These are phyloP conservation scores for Pseudochromis fuscus DNA, from an alignment of 2,797 vertebrate genomes.

Conservation along the genomic window DNA sequence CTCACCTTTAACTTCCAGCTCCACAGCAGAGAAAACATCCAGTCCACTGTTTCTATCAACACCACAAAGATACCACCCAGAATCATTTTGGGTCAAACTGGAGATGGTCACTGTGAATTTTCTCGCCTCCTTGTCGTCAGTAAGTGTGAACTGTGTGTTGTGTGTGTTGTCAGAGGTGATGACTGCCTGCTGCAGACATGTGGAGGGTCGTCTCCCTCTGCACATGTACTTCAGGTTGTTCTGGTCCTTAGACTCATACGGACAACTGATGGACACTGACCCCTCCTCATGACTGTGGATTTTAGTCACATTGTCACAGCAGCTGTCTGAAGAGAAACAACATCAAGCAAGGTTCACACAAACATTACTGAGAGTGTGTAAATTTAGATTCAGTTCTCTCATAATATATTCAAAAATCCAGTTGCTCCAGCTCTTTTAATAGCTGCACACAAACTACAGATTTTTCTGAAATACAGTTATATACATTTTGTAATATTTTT, in stretches of 20 bases:
- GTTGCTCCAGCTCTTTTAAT: no score
- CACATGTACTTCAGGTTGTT: slow-evolving; percentile 63
- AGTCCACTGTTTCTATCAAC: slow-evolving; percentile 4
- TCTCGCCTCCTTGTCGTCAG: background rate
- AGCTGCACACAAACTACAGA: no score
- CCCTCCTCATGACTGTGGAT: slow-evolving; percentile 17
- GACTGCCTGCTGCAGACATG: slow-evolving; percentile 8
- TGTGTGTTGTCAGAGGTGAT: background rate
- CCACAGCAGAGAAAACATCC: slow-evolving; percentile 56
- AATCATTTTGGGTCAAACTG: slow-evolving; percentile 42
- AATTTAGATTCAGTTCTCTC: no score
- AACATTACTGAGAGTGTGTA: no score
- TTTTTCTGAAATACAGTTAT: no score
- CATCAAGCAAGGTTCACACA: background rate
- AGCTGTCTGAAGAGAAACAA: slow-evolving; percentile 27
- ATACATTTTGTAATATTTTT: no score
- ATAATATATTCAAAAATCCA: no score
- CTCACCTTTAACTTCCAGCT: slow-evolving; percentile 53
- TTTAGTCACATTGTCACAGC: slow-evolving; percentile 28
- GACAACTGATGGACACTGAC: slow-evolving; percentile 53
- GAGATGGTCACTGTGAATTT: slow-evolving; percentile 56
- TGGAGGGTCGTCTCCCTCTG: slow-evolving; percentile 40
- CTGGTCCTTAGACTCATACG: background rate
- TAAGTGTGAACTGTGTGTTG: slow-evolving; percentile 12
- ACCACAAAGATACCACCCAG: slow-evolving; percentile 69